phyloP scores from a whole-genome alignment of 2,797 vertebrate species.

The Rhabdomys pumilio region DNA sequence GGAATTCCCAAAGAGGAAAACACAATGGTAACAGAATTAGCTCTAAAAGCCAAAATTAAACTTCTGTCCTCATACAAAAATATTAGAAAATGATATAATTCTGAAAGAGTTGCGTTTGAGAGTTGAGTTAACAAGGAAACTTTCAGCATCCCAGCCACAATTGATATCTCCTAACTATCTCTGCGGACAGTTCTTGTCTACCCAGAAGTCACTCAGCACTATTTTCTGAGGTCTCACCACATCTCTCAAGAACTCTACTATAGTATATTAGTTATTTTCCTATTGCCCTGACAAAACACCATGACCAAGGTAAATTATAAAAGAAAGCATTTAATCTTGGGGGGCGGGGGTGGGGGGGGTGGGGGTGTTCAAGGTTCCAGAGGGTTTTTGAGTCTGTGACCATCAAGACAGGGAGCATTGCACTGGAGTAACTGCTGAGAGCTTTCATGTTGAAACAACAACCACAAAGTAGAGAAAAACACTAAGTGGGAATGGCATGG shows the following conservation, averaged over 20 bases:
- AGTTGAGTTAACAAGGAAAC: neutral
- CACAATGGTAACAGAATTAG: neutral
- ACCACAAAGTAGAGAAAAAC: neutral
- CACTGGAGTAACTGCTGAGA: neutral
- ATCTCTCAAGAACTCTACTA: constrained; percentile 19
- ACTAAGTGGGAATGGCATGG: neutral
- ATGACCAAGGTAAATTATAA: neutral
- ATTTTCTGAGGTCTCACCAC: neutral
- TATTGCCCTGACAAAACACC: neutral
- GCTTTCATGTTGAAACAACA: neutral
- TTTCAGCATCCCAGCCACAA: neutral
- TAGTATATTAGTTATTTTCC: neutral
- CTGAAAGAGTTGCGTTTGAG: neutral
- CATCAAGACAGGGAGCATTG: neutral
- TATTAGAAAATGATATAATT: neutral
- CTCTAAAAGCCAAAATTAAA: neutral
- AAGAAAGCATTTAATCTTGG: neutral
- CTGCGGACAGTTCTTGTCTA: neutral
- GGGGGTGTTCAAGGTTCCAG: neutral
- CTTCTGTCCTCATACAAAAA: neutral
- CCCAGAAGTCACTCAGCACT: neutral
- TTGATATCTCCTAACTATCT: neutral
- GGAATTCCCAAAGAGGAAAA: neutral
- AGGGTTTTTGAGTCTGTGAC: neutral
- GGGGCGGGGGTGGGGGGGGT: neutral